Percentiles rank a stretch among this genome's conserved stretches.
Evolutionary conservation across 2,113 vertebrate species (phyloP).

Genomic region (Coracopsis vasa): DNA sequence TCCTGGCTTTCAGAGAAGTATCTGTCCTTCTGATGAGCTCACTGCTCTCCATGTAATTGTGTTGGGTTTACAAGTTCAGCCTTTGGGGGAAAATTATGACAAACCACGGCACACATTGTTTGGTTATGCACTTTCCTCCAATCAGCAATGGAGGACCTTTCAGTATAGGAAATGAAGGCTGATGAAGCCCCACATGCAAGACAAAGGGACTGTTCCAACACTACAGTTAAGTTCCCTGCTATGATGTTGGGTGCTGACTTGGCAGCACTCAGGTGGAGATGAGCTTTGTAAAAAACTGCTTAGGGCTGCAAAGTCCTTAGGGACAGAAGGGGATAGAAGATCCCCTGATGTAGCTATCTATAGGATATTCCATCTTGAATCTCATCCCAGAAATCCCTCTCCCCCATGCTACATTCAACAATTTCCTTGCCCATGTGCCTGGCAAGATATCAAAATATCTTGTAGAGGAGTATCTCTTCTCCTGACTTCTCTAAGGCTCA

Average conservation of each 20-base stretch:
- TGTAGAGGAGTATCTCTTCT: background rate
- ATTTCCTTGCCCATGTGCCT: background rate
- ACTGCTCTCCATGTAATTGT: background rate
- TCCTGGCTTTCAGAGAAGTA: background rate
- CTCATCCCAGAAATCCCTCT: background rate
- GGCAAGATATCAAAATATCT: background rate
- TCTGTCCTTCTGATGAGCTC: background rate
- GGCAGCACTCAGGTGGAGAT: background rate
- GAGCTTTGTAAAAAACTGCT: background rate
- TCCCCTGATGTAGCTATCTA: background rate
- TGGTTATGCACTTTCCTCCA: background rate
- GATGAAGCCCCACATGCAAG: background rate
- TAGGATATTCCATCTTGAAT: background rate
- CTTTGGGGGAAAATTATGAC: background rate
- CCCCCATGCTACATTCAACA: background rate
- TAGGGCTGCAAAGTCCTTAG: background rate
- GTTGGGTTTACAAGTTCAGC: background rate
- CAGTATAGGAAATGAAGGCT: background rate
- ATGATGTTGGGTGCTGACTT: background rate
- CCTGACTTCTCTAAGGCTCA: background rate
- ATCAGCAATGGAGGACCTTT: background rate
- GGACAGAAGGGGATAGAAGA: background rate
- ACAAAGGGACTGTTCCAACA: background rate
- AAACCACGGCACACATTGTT: background rate
- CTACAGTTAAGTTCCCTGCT: background rate